Base-by-base conservation (phyloP, 1,140 invertebrate species). In the Alviniconcha marisindica region DNA sequence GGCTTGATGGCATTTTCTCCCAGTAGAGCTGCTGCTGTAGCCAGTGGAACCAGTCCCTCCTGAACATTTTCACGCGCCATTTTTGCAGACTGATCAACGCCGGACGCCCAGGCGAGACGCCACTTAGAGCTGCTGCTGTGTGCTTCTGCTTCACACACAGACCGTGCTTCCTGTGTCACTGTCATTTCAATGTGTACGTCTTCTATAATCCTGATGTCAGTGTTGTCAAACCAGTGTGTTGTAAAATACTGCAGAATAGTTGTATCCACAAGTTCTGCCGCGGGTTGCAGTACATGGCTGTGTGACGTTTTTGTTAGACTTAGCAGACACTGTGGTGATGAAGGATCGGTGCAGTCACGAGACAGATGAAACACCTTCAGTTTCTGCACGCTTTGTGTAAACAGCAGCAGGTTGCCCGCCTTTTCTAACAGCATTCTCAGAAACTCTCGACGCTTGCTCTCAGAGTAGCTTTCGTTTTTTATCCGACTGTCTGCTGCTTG, bases 351-450 rank as follows among this genome's bases (percentile, higher is more conserved):
- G 12, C 71, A 81, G 2, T 82, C 56, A 33, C 48, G 48, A 4
- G 69, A 48, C n/a, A 92, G 81, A 82, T 91, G 87, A 85, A 87
- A 89, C 51, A 92, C 83, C 78, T 87, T 82, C 42, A 93, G 82
- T 60, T 82, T 76, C 69, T 81, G 74, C 10, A 93, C 89, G 82
- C 91, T 89, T 82, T 92, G 92, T 15, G 90, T 91, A 83, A 93
- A 93, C 15, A 93, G 83, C 3, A 92, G 83, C n/a, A 91, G 31
- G 48, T 87, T 88, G 66, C 90, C 90, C 28, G 88, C 87, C 40
- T 83, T 76, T 76, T 88, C 78, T 40, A 87, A 78, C 28, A 92
- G 81, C 81, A 90, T 88, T 33, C 85, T 24, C 14, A 93, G 82
- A n/a, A 93, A 85, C 28, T 76, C 51, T 51, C 78, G 84, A 74